Percentiles rank a stretch among this genome's conserved stretches.
Conservation (phyloP, 2,797 vertebrate species). For the Okamejei kenojei region DNA sequence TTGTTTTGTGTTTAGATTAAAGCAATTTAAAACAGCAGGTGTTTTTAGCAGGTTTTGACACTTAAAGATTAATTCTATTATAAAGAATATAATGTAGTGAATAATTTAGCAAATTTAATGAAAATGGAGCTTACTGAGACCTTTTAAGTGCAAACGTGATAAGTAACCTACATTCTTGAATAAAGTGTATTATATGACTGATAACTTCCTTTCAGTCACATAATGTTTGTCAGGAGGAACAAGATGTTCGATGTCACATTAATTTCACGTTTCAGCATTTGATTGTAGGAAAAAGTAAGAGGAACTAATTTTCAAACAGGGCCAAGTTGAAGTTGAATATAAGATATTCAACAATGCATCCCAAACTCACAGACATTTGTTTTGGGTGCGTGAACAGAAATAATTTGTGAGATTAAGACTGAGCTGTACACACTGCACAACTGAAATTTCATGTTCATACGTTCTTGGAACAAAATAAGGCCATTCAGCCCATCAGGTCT, state of each 20-base stretch:
- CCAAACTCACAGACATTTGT: background rate
- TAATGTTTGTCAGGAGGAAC: background rate
- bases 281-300: background rate
- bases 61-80: slow-evolving; percentile 35
- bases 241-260: background rate
- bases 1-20: slow-evolving; percentile 19
- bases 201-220: background rate
- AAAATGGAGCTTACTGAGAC: slow-evolving; percentile 6
- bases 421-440: background rate
- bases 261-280: background rate
- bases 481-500: too few relatives aligned
- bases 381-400: background rate
- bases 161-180: background rate
- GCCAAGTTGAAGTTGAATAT: background rate
- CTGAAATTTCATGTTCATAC: background rate
- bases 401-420: background rate
- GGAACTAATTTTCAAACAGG: background rate
- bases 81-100: slow-evolving; percentile 23
- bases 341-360: background rate
- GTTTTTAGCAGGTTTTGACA: slow-evolving; percentile 2
- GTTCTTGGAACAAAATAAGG: too few relatives aligned
- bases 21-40: slow-evolving; percentile 25
- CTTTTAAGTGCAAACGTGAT: background rate
- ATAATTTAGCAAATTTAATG: slow-evolving; percentile 1
- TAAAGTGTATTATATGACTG: background rate